These are phyloP conservation scores for Mergus octosetaceus DNA, from an alignment of 2,797 vertebrate species.

Conservation along the genomic window DNA sequence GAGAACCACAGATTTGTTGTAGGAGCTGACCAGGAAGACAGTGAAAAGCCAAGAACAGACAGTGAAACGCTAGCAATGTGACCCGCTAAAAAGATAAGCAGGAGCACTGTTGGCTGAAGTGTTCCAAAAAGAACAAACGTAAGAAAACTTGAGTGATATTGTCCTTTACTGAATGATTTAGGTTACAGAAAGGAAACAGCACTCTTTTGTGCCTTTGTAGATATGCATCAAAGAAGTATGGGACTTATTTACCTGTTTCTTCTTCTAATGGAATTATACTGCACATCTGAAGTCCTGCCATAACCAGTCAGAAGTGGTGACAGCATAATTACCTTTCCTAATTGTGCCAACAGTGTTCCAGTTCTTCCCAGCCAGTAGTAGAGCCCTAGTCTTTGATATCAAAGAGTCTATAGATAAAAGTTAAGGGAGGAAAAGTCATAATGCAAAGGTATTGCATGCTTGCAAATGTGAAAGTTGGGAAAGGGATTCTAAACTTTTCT, in stretches of 20 bases:
- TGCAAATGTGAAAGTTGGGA: background rate
- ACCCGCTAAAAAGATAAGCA: background rate
- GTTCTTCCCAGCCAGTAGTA: background rate
- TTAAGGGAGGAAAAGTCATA: background rate
- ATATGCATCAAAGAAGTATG: background rate
- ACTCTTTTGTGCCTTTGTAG: background rate
- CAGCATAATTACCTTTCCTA: background rate
- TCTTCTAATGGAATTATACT: background rate
- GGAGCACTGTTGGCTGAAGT: background rate
- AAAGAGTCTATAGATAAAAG: background rate
- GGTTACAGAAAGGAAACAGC: background rate
- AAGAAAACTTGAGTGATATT: background rate
- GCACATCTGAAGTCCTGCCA: background rate
- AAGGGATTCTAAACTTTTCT: background rate
- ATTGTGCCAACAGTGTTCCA: background rate
- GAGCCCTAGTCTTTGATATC: background rate
- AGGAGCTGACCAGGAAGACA: background rate
- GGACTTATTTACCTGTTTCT: slow-evolving; percentile 15
- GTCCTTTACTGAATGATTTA: background rate
- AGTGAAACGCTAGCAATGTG: background rate
- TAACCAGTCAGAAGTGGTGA: background rate
- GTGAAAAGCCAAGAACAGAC: background rate
- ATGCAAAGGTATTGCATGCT: background rate
- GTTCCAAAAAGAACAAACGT: background rate
- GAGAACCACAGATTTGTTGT: background rate